Conservation (phyloP, 2,113 vertebrate species). For the Neolamprologus falcicula region DNA sequence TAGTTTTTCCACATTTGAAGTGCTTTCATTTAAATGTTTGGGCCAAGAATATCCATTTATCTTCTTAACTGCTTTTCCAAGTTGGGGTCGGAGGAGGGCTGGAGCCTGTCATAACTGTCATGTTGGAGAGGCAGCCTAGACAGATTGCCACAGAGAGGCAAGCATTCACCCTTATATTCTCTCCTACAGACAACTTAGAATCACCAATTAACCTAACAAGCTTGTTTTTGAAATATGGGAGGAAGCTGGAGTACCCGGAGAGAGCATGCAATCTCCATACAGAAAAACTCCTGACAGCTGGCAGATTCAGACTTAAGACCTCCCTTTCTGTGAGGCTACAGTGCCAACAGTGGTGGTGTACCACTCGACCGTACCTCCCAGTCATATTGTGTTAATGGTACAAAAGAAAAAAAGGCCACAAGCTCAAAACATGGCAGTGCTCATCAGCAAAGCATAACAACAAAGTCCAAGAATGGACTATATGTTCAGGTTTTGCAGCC, state of each 20-base stretch:
- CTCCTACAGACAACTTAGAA: background rate
- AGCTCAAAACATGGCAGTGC: background rate
- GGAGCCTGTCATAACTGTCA: background rate
- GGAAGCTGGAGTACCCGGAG: background rate
- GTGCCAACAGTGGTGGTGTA: background rate
- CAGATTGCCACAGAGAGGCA: background rate
- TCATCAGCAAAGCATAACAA: background rate
- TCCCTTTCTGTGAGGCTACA: background rate
- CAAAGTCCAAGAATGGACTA: background rate
- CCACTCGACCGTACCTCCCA: background rate
- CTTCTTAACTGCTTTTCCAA: background rate
- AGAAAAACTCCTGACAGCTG: background rate
- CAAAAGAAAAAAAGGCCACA: background rate
- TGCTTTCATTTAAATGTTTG: background rate
- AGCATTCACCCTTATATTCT: background rate
- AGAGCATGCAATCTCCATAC: background rate
- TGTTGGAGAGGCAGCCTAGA: background rate
- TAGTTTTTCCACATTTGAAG: background rate
- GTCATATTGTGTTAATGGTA: fast-evolving
- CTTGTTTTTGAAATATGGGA: background rate
- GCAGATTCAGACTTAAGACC: background rate
- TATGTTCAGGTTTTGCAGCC: background rate
- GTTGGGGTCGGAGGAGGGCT: background rate
- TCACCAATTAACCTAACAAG: background rate
- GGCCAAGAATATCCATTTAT: background rate